These are phyloP conservation scores for Alviniconcha strummeri DNA, from an alignment of 2,888 invertebrate species.

Conservation along the genomic window DNA sequence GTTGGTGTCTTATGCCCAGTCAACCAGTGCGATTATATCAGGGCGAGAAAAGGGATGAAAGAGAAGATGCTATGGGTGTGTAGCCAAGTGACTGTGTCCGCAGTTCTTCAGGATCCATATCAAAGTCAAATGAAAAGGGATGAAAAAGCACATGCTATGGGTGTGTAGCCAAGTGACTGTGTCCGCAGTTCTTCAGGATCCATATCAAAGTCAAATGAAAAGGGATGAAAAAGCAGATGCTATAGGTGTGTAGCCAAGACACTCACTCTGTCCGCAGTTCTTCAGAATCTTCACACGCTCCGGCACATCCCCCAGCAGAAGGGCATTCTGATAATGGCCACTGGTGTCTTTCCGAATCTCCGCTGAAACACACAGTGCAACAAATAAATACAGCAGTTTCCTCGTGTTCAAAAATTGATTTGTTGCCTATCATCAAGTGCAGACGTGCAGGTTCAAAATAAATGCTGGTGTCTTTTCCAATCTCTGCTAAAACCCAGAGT, in stretches of 20 bases:
- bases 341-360: slow-evolving; percentile 98
- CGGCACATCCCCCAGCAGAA: slow-evolving; percentile 91
- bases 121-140: too few relatives aligned
- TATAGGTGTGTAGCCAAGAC: neutral
- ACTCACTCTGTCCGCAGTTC: slow-evolving; percentile 72
- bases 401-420: neutral
- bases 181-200: too few relatives aligned
- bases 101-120: too few relatives aligned
- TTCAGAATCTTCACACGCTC: slow-evolving; percentile 84
- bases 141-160: too few relatives aligned
- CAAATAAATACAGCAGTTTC: neutral
- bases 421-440: slow-evolving; percentile 38
- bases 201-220: too few relatives aligned
- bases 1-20: too few relatives aligned
- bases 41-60: too few relatives aligned
- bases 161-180: too few relatives aligned
- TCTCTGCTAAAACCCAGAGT: slow-evolving; percentile 82
- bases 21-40: too few relatives aligned
- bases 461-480: slow-evolving; percentile 95
- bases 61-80: too few relatives aligned
- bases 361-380: slow-evolving; percentile 76
- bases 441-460: slow-evolving; percentile 96
- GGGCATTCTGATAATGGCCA: slow-evolving; percentile 96
- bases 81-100: too few relatives aligned
- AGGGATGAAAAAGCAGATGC: too few relatives aligned